Percentiles rank a stretch among this genome's conserved stretches.
phyloP scores from a whole-genome alignment of 2,888 invertebrate species.

The Drosophila mimetica region DNA sequence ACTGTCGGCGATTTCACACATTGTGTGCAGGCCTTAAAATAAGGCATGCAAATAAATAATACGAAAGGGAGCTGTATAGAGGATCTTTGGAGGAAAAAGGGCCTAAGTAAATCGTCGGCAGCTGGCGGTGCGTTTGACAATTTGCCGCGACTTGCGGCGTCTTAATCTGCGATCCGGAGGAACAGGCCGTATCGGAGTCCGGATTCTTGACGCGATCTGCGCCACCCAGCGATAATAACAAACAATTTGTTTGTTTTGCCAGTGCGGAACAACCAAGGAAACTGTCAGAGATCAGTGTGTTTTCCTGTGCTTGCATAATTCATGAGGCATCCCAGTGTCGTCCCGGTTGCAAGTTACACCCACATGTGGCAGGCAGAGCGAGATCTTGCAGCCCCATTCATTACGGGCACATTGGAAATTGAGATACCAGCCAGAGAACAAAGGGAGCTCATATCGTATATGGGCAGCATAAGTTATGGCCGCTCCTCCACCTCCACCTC shows the following conservation, averaged over 20 bases:
- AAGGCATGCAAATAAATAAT: conserved; percentile 55
- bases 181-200: conserved; percentile 40
- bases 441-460: conserved; percentile 59
- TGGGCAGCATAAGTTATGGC: conserved; percentile 57
- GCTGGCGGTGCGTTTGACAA: conserved; percentile 71
- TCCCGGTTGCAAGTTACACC: conserved; percentile 69
- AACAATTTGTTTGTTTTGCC: conserved; percentile 76
- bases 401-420: conserved; percentile 70
- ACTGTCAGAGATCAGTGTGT: conserved; percentile 10
- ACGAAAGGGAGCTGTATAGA: not conserved
- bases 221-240: conserved; percentile 78
- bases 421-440: conserved; percentile 70
- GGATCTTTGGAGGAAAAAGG: not conserved
- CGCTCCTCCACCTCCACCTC: not conserved
- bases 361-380: conserved; percentile 51
- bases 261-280: conserved; percentile 16
- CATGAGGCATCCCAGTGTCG: conserved; percentile 18
- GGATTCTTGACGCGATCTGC: conserved; percentile 60
- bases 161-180: conserved; percentile 22
- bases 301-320: conserved; percentile 14
- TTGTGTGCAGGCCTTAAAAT: conserved; percentile 58
- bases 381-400: conserved; percentile 62
- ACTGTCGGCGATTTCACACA: conserved; percentile 70
- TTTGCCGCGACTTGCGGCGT: conserved; percentile 66
- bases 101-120: conserved; percentile 64